These are phyloP conservation scores for Anas bahamensis DNA, from an alignment of 2,797 vertebrate species.

Conservation along the genomic window DNA sequence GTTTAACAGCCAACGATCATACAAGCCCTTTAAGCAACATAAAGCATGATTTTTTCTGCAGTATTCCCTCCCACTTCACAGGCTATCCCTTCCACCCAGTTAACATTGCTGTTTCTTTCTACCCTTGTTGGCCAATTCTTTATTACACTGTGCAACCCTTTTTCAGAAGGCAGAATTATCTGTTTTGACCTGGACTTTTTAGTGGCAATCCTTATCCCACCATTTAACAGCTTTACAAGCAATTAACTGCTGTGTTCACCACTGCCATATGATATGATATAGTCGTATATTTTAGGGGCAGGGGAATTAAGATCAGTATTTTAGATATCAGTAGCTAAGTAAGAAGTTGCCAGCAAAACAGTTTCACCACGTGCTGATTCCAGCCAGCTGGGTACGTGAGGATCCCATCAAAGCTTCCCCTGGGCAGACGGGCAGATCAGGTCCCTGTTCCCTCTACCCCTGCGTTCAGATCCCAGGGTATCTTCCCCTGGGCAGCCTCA, in stretches of 20 bases:
- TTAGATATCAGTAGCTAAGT: background rate
- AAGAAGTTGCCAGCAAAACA: background rate
- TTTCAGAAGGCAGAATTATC: background rate
- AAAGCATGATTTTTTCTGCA: accelerated
- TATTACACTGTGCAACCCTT: background rate
- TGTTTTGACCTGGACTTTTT: background rate
- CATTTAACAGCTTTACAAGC: background rate
- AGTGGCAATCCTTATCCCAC: accelerated
- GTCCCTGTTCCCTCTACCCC: background rate
- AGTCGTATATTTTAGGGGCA: background rate
- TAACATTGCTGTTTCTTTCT: background rate
- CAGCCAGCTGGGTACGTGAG: background rate
- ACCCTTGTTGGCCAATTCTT: background rate
- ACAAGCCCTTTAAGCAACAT: background rate
- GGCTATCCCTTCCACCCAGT: background rate
- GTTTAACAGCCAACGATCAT: background rate
- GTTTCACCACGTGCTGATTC: background rate
- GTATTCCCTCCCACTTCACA: background rate
- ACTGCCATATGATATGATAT: no score
- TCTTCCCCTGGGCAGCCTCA: background rate
- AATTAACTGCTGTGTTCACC: background rate
- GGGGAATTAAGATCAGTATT: background rate
- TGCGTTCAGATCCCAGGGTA: background rate
- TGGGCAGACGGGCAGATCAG: background rate
- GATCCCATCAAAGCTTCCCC: background rate